Evolutionary conservation across 2,888 invertebrate genomes (phyloP).

Genomic region (Lasioglossum zephyrum): DNA sequence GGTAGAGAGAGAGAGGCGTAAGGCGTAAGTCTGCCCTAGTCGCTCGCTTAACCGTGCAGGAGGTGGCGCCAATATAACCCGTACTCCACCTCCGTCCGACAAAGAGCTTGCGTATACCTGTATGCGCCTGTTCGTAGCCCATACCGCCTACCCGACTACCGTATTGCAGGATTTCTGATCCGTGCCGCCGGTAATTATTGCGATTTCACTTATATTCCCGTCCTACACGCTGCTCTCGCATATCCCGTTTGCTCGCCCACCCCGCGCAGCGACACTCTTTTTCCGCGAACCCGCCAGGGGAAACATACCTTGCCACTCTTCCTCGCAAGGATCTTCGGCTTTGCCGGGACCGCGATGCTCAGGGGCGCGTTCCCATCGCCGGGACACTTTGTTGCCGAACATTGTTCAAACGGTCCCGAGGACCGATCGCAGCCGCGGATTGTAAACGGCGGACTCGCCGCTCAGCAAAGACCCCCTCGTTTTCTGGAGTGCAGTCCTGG

Average conservation of each 20-base stretch:
- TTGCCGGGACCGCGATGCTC: not conserved
- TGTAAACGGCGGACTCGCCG: constrained; percentile 7
- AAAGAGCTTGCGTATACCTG: constrained; percentile 82
- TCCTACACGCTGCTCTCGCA: constrained; percentile 31
- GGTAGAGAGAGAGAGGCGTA: constrained; percentile 84
- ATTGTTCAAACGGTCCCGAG: not conserved
- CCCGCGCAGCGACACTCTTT: not conserved
- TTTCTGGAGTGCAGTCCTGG: not conserved
- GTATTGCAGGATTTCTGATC: constrained; percentile 75
- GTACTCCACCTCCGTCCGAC: constrained; percentile 72
- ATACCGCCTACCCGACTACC: constrained; percentile 73
- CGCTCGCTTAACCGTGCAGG: constrained; percentile 87
- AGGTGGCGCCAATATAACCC: constrained; percentile 85
- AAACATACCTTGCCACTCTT: constrained; percentile 23
- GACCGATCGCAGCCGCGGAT: not conserved
- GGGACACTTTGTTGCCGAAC: constrained; percentile 20
- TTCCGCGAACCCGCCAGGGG: not conserved
- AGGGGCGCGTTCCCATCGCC: constrained; percentile 1
- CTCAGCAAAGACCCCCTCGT: not conserved
- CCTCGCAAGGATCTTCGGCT: not conserved
- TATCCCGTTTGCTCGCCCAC: not conserved
- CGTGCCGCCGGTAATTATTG: constrained; percentile 76
- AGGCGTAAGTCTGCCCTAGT: constrained; percentile 84
- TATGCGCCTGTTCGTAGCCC: constrained; percentile 73
- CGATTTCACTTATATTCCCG: constrained; percentile 72